Evolutionary conservation across 2,797 vertebrate genomes (phyloP), one percentile per base, ranked within the genome.

Genomic region (Tympanoctomys barrerae): DNA sequence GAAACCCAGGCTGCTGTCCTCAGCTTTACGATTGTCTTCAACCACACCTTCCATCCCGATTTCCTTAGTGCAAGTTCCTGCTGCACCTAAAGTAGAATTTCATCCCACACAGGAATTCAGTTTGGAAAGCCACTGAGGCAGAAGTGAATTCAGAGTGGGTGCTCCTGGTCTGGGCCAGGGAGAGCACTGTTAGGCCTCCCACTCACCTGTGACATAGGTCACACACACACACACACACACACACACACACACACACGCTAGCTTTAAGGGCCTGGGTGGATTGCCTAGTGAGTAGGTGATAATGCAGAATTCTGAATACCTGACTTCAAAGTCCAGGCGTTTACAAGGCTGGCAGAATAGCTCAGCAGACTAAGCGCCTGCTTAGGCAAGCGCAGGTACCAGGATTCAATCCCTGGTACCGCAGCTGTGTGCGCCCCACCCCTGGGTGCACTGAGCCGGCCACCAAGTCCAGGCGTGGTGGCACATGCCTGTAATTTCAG

Each of bases 51-150:
- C 77, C 42, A 39, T 62, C 13, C 57, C 59, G n/a, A 62, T 62
- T 85, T 42, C 59, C 86, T 84, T 78, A 54, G 24, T 92, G 54
- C 54, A 73, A n/a, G 19, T 83, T 73, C 39, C 28, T 92, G 87
- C 92, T 64, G 54, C 26, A 66, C 62, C 42, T 87, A 89, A 95
- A 86, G 80, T 10, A 33, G 31, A 95, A 93, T 68, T 91, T 89
- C 46, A 70, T 84, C 57, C 64, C 59, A 22, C 22, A 36, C 52
- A 54, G 52, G 46, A 66, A 70, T 24, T 83, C 36, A 24, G 28
- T 77, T 77, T 66, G 16, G 9, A 93, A 62, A 66, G 59, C 24
- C 77, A 64, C 9, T 36, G 18, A 18, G 68, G 64, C 31, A 80
- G 33, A 75, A 54, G 22, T 52, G 2, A 92, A 70, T 22, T 66